phyloP scores from a whole-genome alignment of 2,797 vertebrate species.

The Spinus pinus region DNA sequence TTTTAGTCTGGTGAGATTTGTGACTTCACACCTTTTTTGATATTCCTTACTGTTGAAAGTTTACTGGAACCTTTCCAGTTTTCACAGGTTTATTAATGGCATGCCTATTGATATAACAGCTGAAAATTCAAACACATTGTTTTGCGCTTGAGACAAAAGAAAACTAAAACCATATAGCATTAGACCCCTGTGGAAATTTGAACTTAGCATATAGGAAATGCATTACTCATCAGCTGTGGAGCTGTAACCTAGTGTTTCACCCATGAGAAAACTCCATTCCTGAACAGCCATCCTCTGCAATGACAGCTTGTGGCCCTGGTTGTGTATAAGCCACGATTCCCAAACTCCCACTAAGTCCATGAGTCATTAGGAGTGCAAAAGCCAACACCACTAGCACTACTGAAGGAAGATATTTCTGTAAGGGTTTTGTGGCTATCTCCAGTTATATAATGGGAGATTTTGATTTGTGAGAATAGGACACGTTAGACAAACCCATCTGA shows the following conservation, averaged over 20 bases:
- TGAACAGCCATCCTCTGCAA: not conserved
- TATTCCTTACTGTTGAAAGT: not conserved
- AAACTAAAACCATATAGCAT: not conserved
- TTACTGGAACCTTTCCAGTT: not conserved
- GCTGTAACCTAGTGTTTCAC: not conserved
- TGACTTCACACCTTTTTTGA: not conserved
- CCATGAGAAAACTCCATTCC: not conserved
- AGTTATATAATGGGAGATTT: not conserved
- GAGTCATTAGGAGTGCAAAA: not conserved
- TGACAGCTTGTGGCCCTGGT: not conserved
- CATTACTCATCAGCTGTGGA: rapidly evolving
- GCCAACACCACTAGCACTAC: not conserved
- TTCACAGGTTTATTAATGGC: not conserved
- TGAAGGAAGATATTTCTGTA: not conserved
- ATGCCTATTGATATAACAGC: not conserved
- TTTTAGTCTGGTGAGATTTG: not conserved
- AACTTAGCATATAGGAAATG: not conserved
- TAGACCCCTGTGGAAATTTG: not conserved
- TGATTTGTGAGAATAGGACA: not conserved
- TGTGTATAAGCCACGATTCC: not conserved
- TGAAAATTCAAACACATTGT: not conserved
- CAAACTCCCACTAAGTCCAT: not conserved
- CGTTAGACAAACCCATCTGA: not conserved
- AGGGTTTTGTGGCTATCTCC: not conserved
- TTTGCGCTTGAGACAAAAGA: not conserved